Evolutionary conservation across 2,113 vertebrate species (phyloP).

Genomic region (Otolemur garnettii): DNA sequence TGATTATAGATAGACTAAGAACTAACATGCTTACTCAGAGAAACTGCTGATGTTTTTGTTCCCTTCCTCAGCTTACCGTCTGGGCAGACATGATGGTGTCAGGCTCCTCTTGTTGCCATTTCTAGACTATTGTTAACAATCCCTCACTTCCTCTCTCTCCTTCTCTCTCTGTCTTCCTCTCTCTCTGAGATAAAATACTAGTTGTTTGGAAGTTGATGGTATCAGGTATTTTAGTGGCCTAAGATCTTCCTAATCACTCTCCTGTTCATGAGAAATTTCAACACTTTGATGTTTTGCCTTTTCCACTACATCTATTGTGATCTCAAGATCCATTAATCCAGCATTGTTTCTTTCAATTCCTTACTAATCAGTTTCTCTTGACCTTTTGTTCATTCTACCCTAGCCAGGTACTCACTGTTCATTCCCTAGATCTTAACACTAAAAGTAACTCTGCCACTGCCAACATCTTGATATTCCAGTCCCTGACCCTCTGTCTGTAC

Average conservation of each 20-base stretch:
- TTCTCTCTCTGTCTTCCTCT: neutral
- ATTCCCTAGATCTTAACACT: neutral
- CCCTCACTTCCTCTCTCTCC: neutral
- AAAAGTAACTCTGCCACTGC: neutral
- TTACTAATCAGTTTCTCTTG: neutral
- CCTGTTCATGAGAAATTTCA: neutral
- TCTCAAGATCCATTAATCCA: neutral
- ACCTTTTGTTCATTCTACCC: neutral
- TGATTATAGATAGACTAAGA: no score
- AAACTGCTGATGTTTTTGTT: no score
- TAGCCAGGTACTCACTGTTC: accelerated
- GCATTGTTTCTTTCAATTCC: neutral
- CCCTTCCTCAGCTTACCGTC: no score
- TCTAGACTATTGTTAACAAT: neutral
- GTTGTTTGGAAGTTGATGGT: neutral
- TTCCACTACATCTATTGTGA: neutral
- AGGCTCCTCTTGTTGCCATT: neutral
- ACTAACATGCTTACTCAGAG: no score
- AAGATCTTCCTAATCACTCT: neutral
- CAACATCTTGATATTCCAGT: neutral
- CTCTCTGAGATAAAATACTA: neutral
- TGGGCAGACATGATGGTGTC: no score
- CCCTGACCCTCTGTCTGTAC: neutral
- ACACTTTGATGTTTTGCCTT: neutral
- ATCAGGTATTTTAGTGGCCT: neutral